A percentile compares a stretch with the other conserved stretches of the same genome.
Conservation (phyloP, 2,113 vertebrate species). For the Chauna torquata region DNA sequence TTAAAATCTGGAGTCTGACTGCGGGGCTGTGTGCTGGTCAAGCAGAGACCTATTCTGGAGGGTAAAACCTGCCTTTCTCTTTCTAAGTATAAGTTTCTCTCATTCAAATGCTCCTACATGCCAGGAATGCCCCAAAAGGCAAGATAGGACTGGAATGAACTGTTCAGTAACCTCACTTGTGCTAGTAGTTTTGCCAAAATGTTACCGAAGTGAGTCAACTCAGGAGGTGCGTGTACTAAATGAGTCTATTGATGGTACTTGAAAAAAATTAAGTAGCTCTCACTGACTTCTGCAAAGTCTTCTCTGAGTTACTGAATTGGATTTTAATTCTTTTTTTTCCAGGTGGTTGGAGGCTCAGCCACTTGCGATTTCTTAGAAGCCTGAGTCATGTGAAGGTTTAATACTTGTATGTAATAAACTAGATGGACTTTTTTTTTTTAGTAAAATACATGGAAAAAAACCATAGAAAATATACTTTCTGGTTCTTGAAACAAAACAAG, state of each 20-base stretch:
- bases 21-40: neutral
- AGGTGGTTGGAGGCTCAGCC: neutral
- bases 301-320: neutral
- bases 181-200: neutral
- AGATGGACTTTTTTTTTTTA: neutral
- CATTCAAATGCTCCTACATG: neutral
- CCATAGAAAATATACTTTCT: neutral
- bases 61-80: neutral
- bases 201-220: neutral
- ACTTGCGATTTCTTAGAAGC: neutral
- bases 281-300: neutral
- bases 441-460: neutral
- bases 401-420: neutral
- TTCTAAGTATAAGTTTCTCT: neutral
- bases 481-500: neutral
- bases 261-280: neutral
- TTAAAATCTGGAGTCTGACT: accelerated
- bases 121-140: neutral
- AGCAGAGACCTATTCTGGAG: neutral
- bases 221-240: neutral
- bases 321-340: neutral
- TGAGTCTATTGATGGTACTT: neutral
- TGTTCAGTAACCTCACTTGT: neutral
- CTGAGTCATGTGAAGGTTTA: neutral
- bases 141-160: neutral